Evolutionary conservation across 1,140 invertebrate genomes (phyloP).

Genomic region (Drosophila kepulauana): DNA sequence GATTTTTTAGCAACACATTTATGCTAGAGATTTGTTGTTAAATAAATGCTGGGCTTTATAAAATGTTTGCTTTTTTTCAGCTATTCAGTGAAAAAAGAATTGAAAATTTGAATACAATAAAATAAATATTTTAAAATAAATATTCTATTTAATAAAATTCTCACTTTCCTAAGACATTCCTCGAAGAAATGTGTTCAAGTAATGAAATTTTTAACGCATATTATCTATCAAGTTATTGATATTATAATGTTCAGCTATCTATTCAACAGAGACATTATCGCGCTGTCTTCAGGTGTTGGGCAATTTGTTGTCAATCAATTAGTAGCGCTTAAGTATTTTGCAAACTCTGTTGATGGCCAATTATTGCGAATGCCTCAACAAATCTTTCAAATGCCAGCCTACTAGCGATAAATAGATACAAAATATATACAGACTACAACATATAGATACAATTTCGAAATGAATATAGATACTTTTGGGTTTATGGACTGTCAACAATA

Average conservation of each 20-base stretch:
- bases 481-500: conserved; percentile 11
- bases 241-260: neutral
- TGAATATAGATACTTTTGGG: neutral
- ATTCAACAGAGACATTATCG: conserved; percentile 4
- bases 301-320: conserved; percentile 28
- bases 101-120: neutral
- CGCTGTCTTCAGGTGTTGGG: conserved; percentile 2
- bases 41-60: neutral
- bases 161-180: too few relatives aligned
- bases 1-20: too few relatives aligned
- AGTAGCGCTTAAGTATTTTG: conserved; percentile 31
- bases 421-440: neutral
- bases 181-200: too few relatives aligned
- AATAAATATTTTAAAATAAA: neutral
- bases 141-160: neutral
- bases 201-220: too few relatives aligned
- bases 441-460: conserved; percentile 1
- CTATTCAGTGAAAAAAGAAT: too few relatives aligned
- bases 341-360: conserved; percentile 18
- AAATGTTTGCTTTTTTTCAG: neutral
- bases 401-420: conserved; percentile 5
- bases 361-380: conserved; percentile 26
- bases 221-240: neutral
- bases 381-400: conserved; percentile 7
- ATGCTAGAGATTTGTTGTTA: neutral